Percentiles rank a stretch among this genome's conserved stretches.
Evolutionary conservation across 1,140 invertebrate genomes (phyloP).

Genomic region (Drosophila miranda): DNA sequence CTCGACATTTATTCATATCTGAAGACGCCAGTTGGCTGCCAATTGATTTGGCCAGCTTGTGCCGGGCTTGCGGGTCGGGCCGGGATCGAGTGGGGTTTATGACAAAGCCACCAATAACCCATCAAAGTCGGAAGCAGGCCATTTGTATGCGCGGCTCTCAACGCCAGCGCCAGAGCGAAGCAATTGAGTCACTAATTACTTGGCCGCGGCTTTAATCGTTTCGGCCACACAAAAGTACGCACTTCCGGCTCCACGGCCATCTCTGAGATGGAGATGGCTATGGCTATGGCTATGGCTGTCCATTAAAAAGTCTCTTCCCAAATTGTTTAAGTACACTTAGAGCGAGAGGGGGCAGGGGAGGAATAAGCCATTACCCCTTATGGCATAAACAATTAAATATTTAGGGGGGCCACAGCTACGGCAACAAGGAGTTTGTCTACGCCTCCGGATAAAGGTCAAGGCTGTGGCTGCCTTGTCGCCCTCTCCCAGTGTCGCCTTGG

Average conservation of each 20-base stretch:
- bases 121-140: constrained; percentile 42
- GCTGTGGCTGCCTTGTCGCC: constrained; percentile 45
- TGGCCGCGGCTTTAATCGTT: constrained; percentile 66
- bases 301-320: constrained; percentile 69
- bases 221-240: constrained; percentile 14
- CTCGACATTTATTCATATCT: constrained; percentile 41
- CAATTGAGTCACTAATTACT: constrained; percentile 80
- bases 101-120: constrained; percentile 52
- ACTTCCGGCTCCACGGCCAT: constrained; percentile 1
- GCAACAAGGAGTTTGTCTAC: constrained; percentile 24
- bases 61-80: too few relatives aligned
- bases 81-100: constrained; percentile 1
- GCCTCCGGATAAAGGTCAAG: constrained; percentile 75
- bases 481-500: constrained; percentile 10
- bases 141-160: constrained; percentile 68
- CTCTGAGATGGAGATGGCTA: neutral
- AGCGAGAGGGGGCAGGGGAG: neutral
- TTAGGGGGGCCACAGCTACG: constrained; percentile 45
- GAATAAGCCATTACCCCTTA: constrained; percentile 30
- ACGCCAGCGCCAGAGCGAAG: constrained; percentile 41
- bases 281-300: constrained; percentile 30
- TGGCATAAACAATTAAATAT: constrained; percentile 76
- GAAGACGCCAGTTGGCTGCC: constrained; percentile 32
- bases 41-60: constrained; percentile 46
- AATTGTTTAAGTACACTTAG: constrained; percentile 55